These are phyloP conservation scores for Epinephelus malabaricus DNA, from an alignment of 2,797 vertebrate species.

Conservation along the genomic window DNA sequence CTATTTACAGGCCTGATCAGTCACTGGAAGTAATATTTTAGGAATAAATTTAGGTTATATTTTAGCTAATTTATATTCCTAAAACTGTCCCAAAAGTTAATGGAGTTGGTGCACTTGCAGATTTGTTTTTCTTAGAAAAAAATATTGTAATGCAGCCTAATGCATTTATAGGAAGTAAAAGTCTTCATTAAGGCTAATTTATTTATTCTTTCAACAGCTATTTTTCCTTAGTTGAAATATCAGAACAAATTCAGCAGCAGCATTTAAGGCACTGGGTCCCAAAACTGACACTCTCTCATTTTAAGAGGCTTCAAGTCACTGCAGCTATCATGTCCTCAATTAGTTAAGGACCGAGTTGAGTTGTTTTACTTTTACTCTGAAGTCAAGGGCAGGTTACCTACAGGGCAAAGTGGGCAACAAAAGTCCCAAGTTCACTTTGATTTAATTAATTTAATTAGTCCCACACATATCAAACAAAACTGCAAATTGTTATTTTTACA, in stretches of 20 bases:
- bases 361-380: not conserved
- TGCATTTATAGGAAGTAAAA: not conserved
- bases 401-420: not conserved
- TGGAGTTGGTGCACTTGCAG: constrained; percentile 2
- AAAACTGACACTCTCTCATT: not conserved
- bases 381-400: not conserved
- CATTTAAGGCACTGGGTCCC: constrained; percentile 6
- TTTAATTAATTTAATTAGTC: too few species aligned
- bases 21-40: too few species aligned
- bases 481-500: too few species aligned
- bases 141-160: too few species aligned
- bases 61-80: too few species aligned
- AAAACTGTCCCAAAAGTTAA: not conserved
- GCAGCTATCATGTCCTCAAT: not conserved
- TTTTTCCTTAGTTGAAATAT: not conserved
- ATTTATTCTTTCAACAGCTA: not conserved
- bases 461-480: too few species aligned
- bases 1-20: too few species aligned
- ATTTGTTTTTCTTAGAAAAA: not conserved
- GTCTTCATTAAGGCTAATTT: not conserved
- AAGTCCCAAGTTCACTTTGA: not conserved
- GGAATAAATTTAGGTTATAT: too few species aligned
- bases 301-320: not conserved
- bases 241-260: not conserved
- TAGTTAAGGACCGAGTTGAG: not conserved